Conservation (phyloP, 2,113 vertebrate genomes). For the Thamnaconus septentrionalis region DNA sequence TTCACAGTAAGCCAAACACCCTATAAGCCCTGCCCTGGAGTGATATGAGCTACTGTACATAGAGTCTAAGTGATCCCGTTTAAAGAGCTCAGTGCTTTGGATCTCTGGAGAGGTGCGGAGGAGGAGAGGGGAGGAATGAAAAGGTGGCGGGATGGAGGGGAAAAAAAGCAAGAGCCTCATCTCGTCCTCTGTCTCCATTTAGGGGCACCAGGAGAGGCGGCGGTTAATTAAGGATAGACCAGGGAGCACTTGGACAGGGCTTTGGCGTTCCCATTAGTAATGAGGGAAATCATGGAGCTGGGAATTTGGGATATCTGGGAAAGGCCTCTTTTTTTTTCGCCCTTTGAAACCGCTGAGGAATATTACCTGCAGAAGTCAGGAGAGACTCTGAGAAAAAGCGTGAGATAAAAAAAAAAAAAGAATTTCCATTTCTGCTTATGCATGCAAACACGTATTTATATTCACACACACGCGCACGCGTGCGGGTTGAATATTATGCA, state of each 20-base stretch:
- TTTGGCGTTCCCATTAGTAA: constrained; percentile 68
- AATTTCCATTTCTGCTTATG: constrained; percentile 72
- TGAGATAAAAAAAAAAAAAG: constrained; percentile 29
- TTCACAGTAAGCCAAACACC: constrained; percentile 13
- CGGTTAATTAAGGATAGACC: constrained; percentile 73
- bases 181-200: constrained; percentile 51
- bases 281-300: constrained; percentile 79
- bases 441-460: constrained; percentile 61
- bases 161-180: constrained; percentile 26
- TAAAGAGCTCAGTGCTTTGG: constrained; percentile 51
- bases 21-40: constrained; percentile 33
- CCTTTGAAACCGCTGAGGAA: constrained; percentile 55
- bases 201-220: constrained; percentile 54
- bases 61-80: constrained; percentile 39
- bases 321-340: constrained; percentile 49
- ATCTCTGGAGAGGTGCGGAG: constrained; percentile 32
- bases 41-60: constrained; percentile 14
- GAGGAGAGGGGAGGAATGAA: background rate
- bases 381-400: constrained; percentile 18
- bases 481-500: constrained; percentile 61
- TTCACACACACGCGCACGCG: constrained; percentile 33
- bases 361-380: constrained; percentile 61
- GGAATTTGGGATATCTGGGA: constrained; percentile 75
- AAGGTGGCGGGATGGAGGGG: constrained; percentile 34
- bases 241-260: constrained; percentile 73